Base-by-base conservation (phyloP, 2,113 vertebrate genomes). In the Ophthalmolycus amberensis region DNA sequence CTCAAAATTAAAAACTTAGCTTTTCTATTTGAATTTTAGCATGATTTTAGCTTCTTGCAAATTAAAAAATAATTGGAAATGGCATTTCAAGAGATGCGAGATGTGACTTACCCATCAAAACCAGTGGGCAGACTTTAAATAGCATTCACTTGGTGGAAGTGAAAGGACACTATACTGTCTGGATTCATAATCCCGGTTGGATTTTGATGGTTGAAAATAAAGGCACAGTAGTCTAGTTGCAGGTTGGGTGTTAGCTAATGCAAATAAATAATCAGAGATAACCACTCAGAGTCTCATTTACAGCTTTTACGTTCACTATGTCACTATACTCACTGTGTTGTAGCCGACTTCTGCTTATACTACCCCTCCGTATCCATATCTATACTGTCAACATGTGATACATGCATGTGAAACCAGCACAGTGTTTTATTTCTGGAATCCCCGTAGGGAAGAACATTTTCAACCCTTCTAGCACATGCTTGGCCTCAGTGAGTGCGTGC, bases 371-470 rank as follows among this genome's bases (percentile, higher is more conserved):
- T 18, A 34, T 27, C 25, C 37, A 18, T 46, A 29, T 22, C 10
- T 50, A 20, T n/a, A 68, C 25, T 40, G 29, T n/a, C 15, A 18
- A 58, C 46, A 69, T 79, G 50, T 42, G 74, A 70, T 70, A 48
- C 38, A 46, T 32, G n/a, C 38, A 64, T 58, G 54, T 71, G 60
- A 54, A 37, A 37, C 22, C 15, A 40, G n/a, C 22, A 38, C 0
- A 32, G 3, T 3, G 2, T 14, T 6, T 34, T 56, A n/a, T 63
- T 54, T 54, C 4, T 32, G 25, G 25, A 9, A 22, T 58, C 20
- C 4, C 10, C 9, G 9, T 10, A 0, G 40, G 11, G 34, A 68
- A 68, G n/a, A 68, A 0, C 60, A 40, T 48, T 27, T 67, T 37
- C 20, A 73, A 12, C 3, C 14, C 8, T 29, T 20, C n/a, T 22